These are phyloP conservation scores for Discoglossus pictus DNA, from an alignment of 2,797 vertebrate species.

Conservation along the genomic window DNA sequence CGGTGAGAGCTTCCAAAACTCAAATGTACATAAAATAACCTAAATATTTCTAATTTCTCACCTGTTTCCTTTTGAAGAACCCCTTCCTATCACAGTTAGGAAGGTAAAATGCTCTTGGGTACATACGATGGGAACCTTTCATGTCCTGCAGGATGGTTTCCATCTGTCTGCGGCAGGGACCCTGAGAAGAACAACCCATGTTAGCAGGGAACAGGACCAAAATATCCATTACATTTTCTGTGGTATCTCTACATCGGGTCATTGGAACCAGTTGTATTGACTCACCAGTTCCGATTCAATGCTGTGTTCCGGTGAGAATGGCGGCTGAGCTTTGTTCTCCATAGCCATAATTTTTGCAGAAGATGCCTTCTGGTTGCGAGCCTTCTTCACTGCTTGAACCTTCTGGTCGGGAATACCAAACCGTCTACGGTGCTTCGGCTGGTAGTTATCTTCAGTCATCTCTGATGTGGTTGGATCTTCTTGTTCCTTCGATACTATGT, in stretches of 20 bases:
- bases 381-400: conserved; percentile 85
- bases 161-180: conserved; percentile 94
- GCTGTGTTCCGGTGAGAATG: conserved; percentile 74
- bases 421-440: conserved; percentile 80
- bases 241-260: too few relatives aligned
- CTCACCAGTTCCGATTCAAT: conserved; percentile 92
- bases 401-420: conserved; percentile 87
- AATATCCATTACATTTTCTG: too few relatives aligned
- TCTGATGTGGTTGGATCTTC: conserved; percentile 85
- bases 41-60: conserved; percentile 53
- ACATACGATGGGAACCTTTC: conserved; percentile 89
- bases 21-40: too few relatives aligned
- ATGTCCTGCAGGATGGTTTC: conserved; percentile 92
- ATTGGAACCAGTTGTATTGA: too few relatives aligned
- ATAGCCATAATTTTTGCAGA: conserved; percentile 77
- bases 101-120: conserved; percentile 86
- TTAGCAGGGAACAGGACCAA: fast-evolving
- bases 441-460: conserved; percentile 82
- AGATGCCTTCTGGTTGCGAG: conserved; percentile 81
- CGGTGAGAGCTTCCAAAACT: too few relatives aligned
- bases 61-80: conserved; percentile 98
- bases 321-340: conserved; percentile 81
- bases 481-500: conserved; percentile 86
- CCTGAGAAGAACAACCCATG: conserved; percentile 73
- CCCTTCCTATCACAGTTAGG: conserved; percentile 97